Conservation (phyloP, 2,113 vertebrate genomes). For the Capreolus pygargus region DNA sequence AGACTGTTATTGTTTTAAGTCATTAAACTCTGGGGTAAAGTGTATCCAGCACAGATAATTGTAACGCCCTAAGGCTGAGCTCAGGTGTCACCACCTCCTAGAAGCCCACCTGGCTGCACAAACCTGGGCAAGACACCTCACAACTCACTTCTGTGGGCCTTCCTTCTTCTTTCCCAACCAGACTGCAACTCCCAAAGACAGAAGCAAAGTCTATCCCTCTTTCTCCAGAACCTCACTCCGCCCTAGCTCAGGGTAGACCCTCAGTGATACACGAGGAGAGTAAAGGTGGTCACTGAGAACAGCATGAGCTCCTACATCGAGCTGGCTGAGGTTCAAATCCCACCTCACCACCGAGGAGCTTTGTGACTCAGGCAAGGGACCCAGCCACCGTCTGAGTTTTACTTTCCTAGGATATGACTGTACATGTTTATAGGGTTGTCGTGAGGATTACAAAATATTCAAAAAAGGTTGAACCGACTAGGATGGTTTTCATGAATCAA, state of each 20-base stretch:
- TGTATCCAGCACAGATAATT: not conserved
- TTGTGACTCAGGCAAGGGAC: not conserved
- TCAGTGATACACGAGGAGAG: too few species aligned
- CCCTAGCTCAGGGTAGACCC: not conserved
- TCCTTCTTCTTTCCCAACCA: not conserved
- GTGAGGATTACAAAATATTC: not conserved
- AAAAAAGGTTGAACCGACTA: not conserved
- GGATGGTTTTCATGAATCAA: not conserved
- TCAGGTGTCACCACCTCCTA: not conserved
- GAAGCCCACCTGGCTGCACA: not conserved
- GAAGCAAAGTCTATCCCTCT: not conserved
- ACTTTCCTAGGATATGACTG: not conserved
- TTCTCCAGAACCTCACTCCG: not conserved
- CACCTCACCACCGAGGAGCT: too few species aligned
- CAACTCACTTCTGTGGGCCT: not conserved
- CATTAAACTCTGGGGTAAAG: not conserved
- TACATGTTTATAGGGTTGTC: not conserved
- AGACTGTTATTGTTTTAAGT: not conserved
- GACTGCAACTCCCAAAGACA: not conserved
- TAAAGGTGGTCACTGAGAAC: not conserved
- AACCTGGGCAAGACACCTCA: not conserved
- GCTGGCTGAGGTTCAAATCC: not conserved
- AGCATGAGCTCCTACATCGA: not conserved
- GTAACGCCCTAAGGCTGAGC: not conserved
- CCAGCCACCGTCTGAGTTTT: not conserved